Percentiles rank a stretch among this genome's conserved stretches.
Evolutionary conservation across 2,797 vertebrate species (phyloP).

Genomic region (Lagorchestes hirsutus): DNA sequence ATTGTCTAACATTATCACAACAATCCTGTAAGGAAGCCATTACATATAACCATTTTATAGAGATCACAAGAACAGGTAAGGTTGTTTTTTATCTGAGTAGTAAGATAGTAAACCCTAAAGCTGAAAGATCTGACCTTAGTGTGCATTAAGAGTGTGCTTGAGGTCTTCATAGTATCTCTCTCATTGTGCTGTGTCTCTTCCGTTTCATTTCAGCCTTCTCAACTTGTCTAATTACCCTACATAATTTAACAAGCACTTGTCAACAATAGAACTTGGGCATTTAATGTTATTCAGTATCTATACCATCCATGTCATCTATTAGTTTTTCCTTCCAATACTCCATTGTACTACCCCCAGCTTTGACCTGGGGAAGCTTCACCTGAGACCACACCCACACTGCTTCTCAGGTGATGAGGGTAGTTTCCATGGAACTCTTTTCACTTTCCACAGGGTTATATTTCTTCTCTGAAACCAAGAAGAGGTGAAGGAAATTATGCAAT

Average conservation of each 20-base stretch:
- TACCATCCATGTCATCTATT: neutral
- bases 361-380: neutral
- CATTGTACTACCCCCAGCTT: neutral
- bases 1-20: neutral
- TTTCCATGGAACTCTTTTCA: neutral
- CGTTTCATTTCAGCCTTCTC: neutral
- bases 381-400: neutral
- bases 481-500: neutral
- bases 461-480: neutral
- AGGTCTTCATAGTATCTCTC: neutral
- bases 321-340: neutral
- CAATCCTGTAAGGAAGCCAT: neutral
- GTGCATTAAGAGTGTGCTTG: neutral
- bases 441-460: neutral
- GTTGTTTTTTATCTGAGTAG: neutral
- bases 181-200: neutral
- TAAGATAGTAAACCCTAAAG: conserved; percentile 1
- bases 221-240: neutral
- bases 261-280: conserved; percentile 1
- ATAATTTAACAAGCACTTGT: conserved; percentile 2
- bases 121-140: conserved; percentile 6
- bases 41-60: conserved; percentile 1
- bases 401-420: conserved; percentile 76
- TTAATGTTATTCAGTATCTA: conserved; percentile 7
- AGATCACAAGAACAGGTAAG: neutral